Evolutionary conservation across 2,888 invertebrate species (phyloP).

Genomic region (Formica aserva): DNA sequence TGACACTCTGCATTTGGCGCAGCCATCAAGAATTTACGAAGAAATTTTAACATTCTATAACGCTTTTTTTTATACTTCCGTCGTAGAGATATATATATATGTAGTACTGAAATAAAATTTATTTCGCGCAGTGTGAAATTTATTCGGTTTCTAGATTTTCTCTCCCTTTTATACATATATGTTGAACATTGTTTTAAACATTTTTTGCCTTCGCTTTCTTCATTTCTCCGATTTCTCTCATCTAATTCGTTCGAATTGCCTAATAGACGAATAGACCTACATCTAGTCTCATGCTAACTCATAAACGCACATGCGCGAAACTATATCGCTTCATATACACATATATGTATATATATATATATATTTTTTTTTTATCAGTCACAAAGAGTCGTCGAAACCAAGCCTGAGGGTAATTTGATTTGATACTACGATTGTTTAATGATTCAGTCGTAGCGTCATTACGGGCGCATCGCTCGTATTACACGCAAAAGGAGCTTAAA

Average conservation of each 20-base stretch:
- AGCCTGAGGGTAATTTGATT: conserved; percentile 66
- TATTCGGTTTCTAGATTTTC: neutral
- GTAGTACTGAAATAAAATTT: conserved; percentile 2
- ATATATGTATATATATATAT: neutral
- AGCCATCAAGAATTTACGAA: conserved; percentile 27
- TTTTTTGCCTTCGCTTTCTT: conserved; percentile 15
- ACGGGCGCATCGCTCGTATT: conserved; percentile 32
- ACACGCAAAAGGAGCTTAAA: conserved; percentile 58
- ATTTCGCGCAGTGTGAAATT: neutral
- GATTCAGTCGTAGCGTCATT: conserved; percentile 67
- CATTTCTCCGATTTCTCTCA: conserved; percentile 1
- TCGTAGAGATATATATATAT: neutral
- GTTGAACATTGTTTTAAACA: neutral
- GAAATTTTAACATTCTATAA: conserved; percentile 11
- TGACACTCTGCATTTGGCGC: conserved; percentile 51
- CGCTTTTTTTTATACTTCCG: neutral
- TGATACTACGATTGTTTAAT: conserved; percentile 65
- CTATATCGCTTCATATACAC: conserved; percentile 40
- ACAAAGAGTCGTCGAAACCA: conserved; percentile 49
- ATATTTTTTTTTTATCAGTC: conserved; percentile 57
- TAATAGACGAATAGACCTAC: conserved; percentile 44
- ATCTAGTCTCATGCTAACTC: conserved; percentile 60
- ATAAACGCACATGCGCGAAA: conserved; percentile 31
- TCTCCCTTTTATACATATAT: neutral
- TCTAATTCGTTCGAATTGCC: conserved; percentile 15